Base-by-base conservation (phyloP, 2,888 invertebrate genomes). In the Chromoteleia sp. region DNA sequence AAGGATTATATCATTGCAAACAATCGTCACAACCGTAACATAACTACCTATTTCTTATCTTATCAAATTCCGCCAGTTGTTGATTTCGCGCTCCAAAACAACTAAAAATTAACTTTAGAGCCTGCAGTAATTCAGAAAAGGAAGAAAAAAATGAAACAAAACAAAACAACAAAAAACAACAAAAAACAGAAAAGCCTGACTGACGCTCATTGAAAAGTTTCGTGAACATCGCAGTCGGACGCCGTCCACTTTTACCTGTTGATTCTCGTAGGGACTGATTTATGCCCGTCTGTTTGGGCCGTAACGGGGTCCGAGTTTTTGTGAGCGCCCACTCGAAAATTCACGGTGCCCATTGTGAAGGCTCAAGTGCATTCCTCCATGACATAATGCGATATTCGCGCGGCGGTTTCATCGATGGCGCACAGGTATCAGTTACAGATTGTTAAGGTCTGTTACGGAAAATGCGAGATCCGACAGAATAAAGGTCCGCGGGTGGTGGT, bases 351-450 rank as follows among this genome's bases (percentile, higher is more conserved):
- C 30, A 63, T 74, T 74, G 73, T 74, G 7, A n/a, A 54, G 2
- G 1, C 19, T 74, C 54, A 45, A 74, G 73, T 74, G 63, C 63
- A 74, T 74, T 74, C 63, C 73, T 54, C 19, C 63, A 10, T 61
- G 73, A 63, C 63, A 74, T 54, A 74, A 74, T 74, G 43, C 63
- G 73, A 63, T 74, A 54, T 74, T 74, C 73, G 73, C 63, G 30
- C 43, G 56, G 17, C 12, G 39, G 59, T 21, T 52, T 39, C 29
- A 21, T 41, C 33, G 12, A 33, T 1, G 52, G 21, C 36, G 58
- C 71, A 43, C 61, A 63, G 73, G 73, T 74, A 74, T 74, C 73
- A 36, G 36, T 74, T 74, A 63, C 73, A 74, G 73, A 63, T 74
- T 71, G 59, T 48, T 48, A 21, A 48, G 43, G 59, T 39, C 17